Conservation (phyloP, 2,888 invertebrate species). For the Tenthredo notha region DNA sequence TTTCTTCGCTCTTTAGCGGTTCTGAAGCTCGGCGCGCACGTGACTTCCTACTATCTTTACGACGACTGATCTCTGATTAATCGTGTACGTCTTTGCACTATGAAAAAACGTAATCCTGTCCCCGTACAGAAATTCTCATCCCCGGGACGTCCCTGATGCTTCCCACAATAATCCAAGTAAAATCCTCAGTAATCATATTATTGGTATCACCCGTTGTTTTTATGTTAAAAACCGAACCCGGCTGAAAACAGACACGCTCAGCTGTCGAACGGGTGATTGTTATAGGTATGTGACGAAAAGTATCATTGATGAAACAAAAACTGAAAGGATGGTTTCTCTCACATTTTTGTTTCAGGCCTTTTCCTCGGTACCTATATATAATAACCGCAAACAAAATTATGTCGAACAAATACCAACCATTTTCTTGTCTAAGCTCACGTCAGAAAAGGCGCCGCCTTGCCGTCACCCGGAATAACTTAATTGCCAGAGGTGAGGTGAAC, state of each 20-base stretch:
- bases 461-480: conserved; percentile 6
- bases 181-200: no score
- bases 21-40: no score
- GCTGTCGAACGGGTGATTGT: neutral
- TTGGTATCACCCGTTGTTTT: no score
- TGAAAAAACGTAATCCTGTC: conserved; percentile 14
- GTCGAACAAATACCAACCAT: conserved; percentile 17
- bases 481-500: conserved; percentile 13
- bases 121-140: neutral
- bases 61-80: neutral
- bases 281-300: neutral
- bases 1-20: no score
- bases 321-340: conserved; percentile 7
- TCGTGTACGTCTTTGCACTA: conserved; percentile 20
- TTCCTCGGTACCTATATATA: conserved; percentile 17
- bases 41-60: no score
- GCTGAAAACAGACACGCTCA: no score
- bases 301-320: conserved; percentile 17
- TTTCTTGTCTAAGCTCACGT: conserved; percentile 17
- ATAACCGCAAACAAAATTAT: conserved; percentile 17
- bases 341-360: conserved; percentile 12
- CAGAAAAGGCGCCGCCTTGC: conserved; percentile 20
- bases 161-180: no score
- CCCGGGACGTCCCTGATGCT: no score
- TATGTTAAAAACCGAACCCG: no score